Base-by-base conservation (phyloP, 2,888 invertebrate genomes). In the Campoplex capitator region DNA sequence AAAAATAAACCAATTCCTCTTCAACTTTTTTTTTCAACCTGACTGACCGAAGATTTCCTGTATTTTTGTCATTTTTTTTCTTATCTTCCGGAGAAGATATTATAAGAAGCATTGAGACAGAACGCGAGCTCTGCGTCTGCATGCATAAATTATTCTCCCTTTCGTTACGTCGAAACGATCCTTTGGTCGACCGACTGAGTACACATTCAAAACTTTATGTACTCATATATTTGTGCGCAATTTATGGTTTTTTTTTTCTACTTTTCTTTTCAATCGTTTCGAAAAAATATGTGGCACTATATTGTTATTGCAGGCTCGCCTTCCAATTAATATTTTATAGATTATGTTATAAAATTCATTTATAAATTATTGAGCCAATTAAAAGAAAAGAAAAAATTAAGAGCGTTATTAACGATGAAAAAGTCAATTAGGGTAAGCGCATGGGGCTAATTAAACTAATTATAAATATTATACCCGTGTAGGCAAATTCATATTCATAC, bases 401-500 rank as follows among this genome's bases (percentile, higher is more conserved):
- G 16, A 58, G 58, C 88, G 83, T 90, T 90, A 90, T 89, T 91
- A 88, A 89, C 86, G 28, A 79, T 79, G 76, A 77, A 88, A 83
- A 89, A 89, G 88, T 89, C 89, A 90, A 91, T 91, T 89, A 89
- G 80, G 42, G 68, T 13, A 32, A 11, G 70, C 71, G 18, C 71
- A 51, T 83, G 82, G 78, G 88, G 88, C 89, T 91, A 89, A 91
- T 91, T 90, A 89, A 83, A 89, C 88, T 89, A 90, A 91, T 89
- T 62, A 32, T 62, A 32, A 62, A 62, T 62, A 62, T 62, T 16
- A 32, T 32, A 32, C 1, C 32, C 32, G 7, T 13, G 62, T 32
- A 62, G 1, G 16, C 13, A 62, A 62, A 32, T 32, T 62, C n/a
- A 62, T 62, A 32, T 62, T 62, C 6, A 62, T 32, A 16, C 7